Percentiles rank a stretch among this genome's conserved stretches.
These are phyloP conservation scores for Knipowitschia caucasica DNA, from an alignment of 2,797 vertebrate species.

Conservation along the genomic window DNA sequence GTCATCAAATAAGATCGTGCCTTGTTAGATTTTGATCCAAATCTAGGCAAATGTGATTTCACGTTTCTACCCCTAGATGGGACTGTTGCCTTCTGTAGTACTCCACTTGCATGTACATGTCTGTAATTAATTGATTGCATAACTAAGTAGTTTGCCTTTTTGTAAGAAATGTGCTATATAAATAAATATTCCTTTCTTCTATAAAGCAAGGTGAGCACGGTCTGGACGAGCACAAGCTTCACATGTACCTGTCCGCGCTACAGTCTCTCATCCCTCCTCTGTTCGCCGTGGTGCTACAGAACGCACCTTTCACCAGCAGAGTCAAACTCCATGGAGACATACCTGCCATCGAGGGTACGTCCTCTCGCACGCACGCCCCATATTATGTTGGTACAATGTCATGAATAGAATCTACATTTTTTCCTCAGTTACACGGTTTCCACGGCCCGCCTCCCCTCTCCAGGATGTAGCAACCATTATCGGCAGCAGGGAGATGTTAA, in stretches of 20 bases:
- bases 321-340: conserved; percentile 86
- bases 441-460: conserved; percentile 89
- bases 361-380: neutral
- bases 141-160: too few species aligned
- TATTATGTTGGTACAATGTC: neutral
- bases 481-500: conserved; percentile 90
- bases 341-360: conserved; percentile 89
- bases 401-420: conserved; percentile 11
- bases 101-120: too few species aligned
- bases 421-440: conserved; percentile 90
- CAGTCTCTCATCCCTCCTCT: conserved; percentile 94
- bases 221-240: conserved; percentile 95
- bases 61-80: too few species aligned
- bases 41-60: too few species aligned
- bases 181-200: neutral
- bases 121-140: too few species aligned
- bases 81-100: too few species aligned
- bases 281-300: conserved; percentile 91
- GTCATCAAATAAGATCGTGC: too few species aligned
- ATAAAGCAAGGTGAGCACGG: conserved; percentile 89
- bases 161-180: too few species aligned
- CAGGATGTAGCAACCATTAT: conserved; percentile 92
- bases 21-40: too few species aligned
- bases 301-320: conserved; percentile 90
- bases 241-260: conserved; percentile 90